phyloP scores from a whole-genome alignment of 2,797 vertebrate species.

The Octomys mimax region DNA sequence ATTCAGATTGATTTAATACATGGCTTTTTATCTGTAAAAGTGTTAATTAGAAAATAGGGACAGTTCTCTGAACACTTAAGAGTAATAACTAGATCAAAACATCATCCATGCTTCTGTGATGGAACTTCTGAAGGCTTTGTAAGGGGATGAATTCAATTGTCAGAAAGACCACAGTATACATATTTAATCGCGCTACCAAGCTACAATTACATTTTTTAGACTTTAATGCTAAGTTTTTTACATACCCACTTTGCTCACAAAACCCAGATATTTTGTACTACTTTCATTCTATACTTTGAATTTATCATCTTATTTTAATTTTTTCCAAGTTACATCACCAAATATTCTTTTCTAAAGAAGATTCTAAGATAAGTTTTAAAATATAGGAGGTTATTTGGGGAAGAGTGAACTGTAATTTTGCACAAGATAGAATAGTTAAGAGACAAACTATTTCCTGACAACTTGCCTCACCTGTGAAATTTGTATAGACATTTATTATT shows the following conservation, averaged over 20 bases:
- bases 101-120: constrained; percentile 92
- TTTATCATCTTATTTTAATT: constrained; percentile 55
- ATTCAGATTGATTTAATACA: constrained; percentile 99
- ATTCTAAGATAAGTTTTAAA: constrained; percentile 33
- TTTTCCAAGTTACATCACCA: constrained; percentile 50
- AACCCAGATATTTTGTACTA: constrained; percentile 74
- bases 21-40: constrained; percentile 99
- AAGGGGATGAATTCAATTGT: constrained; percentile 94
- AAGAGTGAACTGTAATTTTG: not conserved
- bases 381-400: not conserved
- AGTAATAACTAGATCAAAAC: constrained; percentile 95
- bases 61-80: constrained; percentile 95
- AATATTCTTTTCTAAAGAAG: constrained; percentile 48
- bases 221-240: constrained; percentile 89
- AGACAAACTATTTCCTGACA: constrained; percentile 35
- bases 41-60: constrained; percentile 99
- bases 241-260: constrained; percentile 81
- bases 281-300: constrained; percentile 65
- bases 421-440: constrained; percentile 19
- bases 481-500: not conserved
- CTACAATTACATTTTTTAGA: constrained; percentile 92
- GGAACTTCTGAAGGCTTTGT: constrained; percentile 92
- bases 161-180: constrained; percentile 92
- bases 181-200: constrained; percentile 91
- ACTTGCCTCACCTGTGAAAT: constrained; percentile 21